phyloP scores from a whole-genome alignment of 2,888 invertebrate species.

The Agrotis exclamationis region DNA sequence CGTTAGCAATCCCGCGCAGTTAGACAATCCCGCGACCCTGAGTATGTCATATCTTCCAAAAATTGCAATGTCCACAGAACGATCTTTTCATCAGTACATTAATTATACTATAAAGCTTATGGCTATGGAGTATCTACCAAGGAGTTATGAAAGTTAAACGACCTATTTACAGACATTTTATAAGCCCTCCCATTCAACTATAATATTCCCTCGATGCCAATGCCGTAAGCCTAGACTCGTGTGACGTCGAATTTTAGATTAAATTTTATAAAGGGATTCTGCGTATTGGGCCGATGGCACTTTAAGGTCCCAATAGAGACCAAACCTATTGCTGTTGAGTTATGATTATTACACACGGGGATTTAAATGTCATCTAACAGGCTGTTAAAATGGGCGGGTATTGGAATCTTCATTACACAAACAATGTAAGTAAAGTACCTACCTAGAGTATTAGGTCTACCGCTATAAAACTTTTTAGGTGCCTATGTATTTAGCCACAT shows the following conservation, averaged over 20 bases:
- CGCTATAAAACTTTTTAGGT: neutral
- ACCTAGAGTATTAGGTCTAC: neutral
- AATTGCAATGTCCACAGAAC: too few species aligned
- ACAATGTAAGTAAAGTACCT: neutral
- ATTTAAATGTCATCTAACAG: conserved; percentile 6
- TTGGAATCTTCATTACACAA: conserved; percentile 6
- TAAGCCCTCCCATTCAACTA: conserved; percentile 13
- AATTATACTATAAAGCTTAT: too few species aligned
- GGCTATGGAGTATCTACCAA: too few species aligned
- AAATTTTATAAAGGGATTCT: conserved; percentile 27
- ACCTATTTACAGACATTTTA: neutral
- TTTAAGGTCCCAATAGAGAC: conserved; percentile 24
- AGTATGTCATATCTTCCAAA: too few species aligned
- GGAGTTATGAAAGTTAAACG: too few species aligned
- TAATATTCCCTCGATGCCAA: conserved; percentile 26
- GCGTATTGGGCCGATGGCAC: conserved; percentile 3
- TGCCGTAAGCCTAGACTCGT: conserved; percentile 8
- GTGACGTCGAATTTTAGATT: conserved; percentile 34
- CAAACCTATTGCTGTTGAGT: conserved; percentile 38
- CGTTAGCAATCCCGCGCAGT: too few species aligned
- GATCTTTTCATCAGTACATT: too few species aligned
- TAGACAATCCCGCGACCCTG: too few species aligned
- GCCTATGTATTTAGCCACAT: too few species aligned
- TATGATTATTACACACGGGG: conserved; percentile 25
- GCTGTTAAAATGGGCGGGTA: neutral